Base-by-base conservation (phyloP, 2,888 invertebrate genomes). In the Crematogaster levior region DNA sequence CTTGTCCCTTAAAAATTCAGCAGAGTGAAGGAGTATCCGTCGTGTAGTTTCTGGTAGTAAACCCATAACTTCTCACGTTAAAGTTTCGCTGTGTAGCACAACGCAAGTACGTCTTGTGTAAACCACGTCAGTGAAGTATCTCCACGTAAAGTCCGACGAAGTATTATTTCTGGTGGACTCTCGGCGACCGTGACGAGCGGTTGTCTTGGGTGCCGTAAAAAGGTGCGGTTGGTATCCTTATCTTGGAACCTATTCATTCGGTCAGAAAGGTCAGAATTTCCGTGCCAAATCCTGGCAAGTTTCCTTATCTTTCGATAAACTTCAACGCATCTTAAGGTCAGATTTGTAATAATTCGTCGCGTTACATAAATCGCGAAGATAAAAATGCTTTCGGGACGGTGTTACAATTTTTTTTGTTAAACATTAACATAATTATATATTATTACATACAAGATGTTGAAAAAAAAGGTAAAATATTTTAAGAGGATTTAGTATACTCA, bases 41-140 rank as follows among this genome's bases (percentile, higher is more conserved):
- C 61, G 37, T 37, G 37, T 6, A 61, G 37, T 21, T 60, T 60
- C 60, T 37, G 5, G 37, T 15, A 34, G n/a, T 7, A 15, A 51
- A 51, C 10, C 46, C n/a, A 48, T 68, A 21, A 34, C 34, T 68
- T 51, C 34, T 51, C n/a, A 12, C 10, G 21, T 34, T 34, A 48
- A 30, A 68, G 46, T 68, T 68, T 68, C 51, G 48, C 27, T 30
- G 24, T 46, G 15, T 15, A 30, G 7, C 5, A 48, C 51, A 66
- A 30, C 43, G n/a, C 37, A 34, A n/a, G 37, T 61, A 61, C 21
- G 37, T 61, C 61, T 61, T 61, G 37, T 10, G 51, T 70, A 15
- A 51, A 68, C 18, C 70, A 46, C 18, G 70, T 37, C 70, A 70
- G 70, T 70, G 53, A 30, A 70, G 37, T 70, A 56, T 56, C 70